A percentile compares a stretch with the other conserved stretches of the same genome.
Conservation (phyloP, 2,113 vertebrate species). For the Clarias gariepinus region DNA sequence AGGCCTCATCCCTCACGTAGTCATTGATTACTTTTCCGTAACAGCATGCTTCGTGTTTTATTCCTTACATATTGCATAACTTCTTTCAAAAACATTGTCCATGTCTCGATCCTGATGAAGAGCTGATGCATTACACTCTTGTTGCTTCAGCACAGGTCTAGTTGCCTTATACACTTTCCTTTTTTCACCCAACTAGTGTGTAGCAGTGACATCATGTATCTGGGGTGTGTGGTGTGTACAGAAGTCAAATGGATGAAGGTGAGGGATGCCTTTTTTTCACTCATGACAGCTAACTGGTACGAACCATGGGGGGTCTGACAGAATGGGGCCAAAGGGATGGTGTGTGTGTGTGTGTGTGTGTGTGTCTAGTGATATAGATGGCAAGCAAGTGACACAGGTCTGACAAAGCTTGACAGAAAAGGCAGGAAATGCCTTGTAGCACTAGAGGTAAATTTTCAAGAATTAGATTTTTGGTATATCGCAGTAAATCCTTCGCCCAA, state of each 20-base stretch:
- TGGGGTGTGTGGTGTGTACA: constrained; percentile 44
- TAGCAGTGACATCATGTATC: constrained; percentile 27
- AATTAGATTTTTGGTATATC: not conserved
- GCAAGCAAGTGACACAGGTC: constrained; percentile 11
- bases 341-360: constrained; percentile 1
- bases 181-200: constrained; percentile 17
- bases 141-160: constrained; percentile 31
- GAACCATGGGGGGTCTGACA: constrained; percentile 75
- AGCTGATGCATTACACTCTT: constrained; percentile 23
- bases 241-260: constrained; percentile 63
- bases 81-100: not conserved
- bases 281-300: constrained; percentile 69
- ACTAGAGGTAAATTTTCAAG: not conserved
- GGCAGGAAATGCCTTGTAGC: not conserved
- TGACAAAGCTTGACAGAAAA: not conserved
- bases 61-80: not conserved
- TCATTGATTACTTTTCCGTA: not conserved
- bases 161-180: not conserved
- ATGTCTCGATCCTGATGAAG: not conserved
- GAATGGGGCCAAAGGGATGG: constrained; percentile 79
- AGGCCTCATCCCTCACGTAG: not conserved
- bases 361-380: not conserved
- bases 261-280: constrained; percentile 41
- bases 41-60: not conserved
- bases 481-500: not conserved